Evolutionary conservation across 1,140 invertebrate genomes (phyloP).

Genomic region (Cheumatopsyche charites): DNA sequence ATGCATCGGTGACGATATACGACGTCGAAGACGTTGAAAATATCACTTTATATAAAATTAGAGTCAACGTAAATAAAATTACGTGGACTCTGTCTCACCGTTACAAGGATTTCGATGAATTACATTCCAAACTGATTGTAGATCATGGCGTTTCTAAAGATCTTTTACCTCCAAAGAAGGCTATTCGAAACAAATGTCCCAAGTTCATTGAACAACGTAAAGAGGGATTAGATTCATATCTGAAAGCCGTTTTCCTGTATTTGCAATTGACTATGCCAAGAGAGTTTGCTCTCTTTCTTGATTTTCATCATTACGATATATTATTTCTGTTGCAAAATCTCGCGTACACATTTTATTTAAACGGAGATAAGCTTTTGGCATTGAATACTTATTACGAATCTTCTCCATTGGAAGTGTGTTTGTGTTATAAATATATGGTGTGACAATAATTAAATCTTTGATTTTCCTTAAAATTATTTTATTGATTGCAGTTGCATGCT

Average conservation of each 20-base stretch:
- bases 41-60: conserved; percentile 60
- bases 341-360: conserved; percentile 72
- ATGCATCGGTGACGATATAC: conserved; percentile 55
- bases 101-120: conserved; percentile 87
- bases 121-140: conserved; percentile 80
- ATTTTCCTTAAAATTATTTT: conserved; percentile 42
- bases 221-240: conserved; percentile 78
- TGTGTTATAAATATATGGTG: conserved; percentile 30
- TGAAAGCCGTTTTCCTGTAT: conserved; percentile 77
- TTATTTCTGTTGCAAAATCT: conserved; percentile 80
- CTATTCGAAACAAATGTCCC: conserved; percentile 70
- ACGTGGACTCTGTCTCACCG: conserved; percentile 84
- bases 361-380: conserved; percentile 70
- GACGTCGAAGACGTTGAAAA: conserved; percentile 57
- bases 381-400: conserved; percentile 68
- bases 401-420: conserved; percentile 73
- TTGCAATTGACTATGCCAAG: conserved; percentile 76
- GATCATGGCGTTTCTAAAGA: conserved; percentile 81
- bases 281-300: conserved; percentile 76
- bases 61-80: conserved; percentile 60
- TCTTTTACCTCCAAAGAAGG: conserved; percentile 88
- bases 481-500: conserved; percentile 78
- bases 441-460: not conserved
- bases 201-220: conserved; percentile 85
- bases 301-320: conserved; percentile 84